Percentiles rank a stretch among this genome's conserved stretches.
Conservation (phyloP, 2,888 invertebrate species). For the Lochmaea crataegi region DNA sequence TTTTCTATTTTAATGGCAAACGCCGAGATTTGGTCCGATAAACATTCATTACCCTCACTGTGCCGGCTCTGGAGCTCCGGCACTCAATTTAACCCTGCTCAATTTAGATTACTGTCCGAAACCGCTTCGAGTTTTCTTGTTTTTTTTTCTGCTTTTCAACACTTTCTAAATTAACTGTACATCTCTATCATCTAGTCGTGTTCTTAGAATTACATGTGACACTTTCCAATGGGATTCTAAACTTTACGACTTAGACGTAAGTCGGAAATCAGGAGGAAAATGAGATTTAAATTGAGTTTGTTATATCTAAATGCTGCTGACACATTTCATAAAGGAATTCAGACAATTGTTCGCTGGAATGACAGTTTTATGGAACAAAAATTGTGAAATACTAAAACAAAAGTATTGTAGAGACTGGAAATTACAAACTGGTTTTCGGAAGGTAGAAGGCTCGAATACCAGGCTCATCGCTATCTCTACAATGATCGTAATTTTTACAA, state of each 20-base stretch:
- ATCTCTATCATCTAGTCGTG: slow-evolving; percentile 41
- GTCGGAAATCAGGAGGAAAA: neutral
- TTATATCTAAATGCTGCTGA: neutral
- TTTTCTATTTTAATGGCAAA: slow-evolving; percentile 10
- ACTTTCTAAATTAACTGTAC: slow-evolving; percentile 61
- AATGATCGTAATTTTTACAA: too few species aligned
- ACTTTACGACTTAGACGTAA: slow-evolving; percentile 15
- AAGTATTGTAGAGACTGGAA: too few species aligned
- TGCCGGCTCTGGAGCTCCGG: slow-evolving; percentile 52
- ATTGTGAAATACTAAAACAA: too few species aligned
- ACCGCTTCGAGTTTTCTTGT: slow-evolving; percentile 57
- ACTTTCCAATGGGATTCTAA: slow-evolving; percentile 27
- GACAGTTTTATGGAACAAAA: too few species aligned
- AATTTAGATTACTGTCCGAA: slow-evolving; percentile 64
- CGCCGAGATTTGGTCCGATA: slow-evolving; percentile 63
- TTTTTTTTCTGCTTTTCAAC: slow-evolving; percentile 57
- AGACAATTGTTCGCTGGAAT: too few species aligned
- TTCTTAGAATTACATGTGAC: slow-evolving; percentile 32
- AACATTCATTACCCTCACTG: slow-evolving; percentile 64
- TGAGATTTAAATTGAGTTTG: slow-evolving; percentile 7
- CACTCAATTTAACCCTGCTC: slow-evolving; percentile 64
- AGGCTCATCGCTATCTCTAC: too few species aligned
- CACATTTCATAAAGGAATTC: neutral
- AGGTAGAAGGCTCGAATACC: too few species aligned
- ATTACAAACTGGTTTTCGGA: too few species aligned